Evolutionary conservation across 2,888 invertebrate species (phyloP), one percentile per base, ranked within the genome.

Genomic region (Sminthurinus aureus): DNA sequence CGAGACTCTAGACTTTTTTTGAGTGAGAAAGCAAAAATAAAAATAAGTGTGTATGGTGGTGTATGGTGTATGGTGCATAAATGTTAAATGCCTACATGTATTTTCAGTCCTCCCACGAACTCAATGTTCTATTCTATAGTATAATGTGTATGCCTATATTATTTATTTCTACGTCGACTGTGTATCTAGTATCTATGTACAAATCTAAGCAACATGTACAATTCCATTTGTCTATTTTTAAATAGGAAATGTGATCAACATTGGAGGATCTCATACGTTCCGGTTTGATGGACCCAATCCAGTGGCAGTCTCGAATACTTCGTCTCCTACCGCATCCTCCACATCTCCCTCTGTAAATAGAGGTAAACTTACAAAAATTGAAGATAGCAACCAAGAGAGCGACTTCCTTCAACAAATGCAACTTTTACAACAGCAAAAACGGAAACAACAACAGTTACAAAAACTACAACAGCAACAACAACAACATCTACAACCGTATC

Each of bases 261-360:
- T 98, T 88, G 97, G 97, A 51, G 93, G 96, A 79, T 96, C 97
- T 80, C 96, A 96, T 91, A 96, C 96, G 91, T 94, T 97, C 91
- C 94, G 97, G 71, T 97, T 96, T 92, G 97, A 97, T 91, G 96
- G 97, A 90, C 97, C 97, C 0, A 95, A 95, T 81, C 96, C 97
- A 90, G 96, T 8, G 6, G 6, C 38, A 38, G 58, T 24, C 71
- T 71, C 58, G 6, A 38, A 38, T 38, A 58, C 51, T 51, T n/a
- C 76, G 12, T n/a, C 50, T 26, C 20, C 76, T 9, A 20, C 58
- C 6, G n/a, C 76, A 76, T n/a, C 50, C 11, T 18, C 76, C 18
- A 9, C 58, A 12, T 58, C 58, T 18, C 58, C 58, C 58, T 6
- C 13, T 15, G 58, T 58, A 9, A 71, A 22, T 71, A 0, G 26